phyloP scores from a whole-genome alignment of 2,888 invertebrate species.

The Cerastis rubricosa region DNA sequence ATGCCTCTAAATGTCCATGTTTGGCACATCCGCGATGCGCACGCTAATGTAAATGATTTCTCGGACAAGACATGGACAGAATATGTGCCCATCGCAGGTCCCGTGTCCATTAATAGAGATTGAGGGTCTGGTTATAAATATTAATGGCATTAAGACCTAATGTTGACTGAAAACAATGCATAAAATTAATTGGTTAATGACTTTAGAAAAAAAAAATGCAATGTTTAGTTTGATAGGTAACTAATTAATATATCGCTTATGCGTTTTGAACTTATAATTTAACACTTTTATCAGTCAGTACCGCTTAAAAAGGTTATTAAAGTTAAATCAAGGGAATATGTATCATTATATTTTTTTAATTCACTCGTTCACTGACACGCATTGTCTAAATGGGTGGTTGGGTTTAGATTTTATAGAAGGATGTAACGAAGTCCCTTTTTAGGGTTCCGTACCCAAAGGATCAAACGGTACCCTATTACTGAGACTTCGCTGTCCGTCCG shows the following conservation, averaged over 20 bases:
- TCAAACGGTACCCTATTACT: too few relatives aligned
- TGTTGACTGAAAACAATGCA: slow-evolving; percentile 21
- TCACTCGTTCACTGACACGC: not conserved
- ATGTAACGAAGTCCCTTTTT: not conserved
- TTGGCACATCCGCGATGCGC: slow-evolving; percentile 45
- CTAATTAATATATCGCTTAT: not conserved
- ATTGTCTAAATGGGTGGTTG: too few relatives aligned
- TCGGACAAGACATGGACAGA: slow-evolving; percentile 49
- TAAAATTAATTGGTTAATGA: slow-evolving; percentile 5
- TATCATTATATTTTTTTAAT: not conserved
- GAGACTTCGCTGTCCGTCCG: too few relatives aligned
- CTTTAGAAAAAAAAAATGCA: not conserved
- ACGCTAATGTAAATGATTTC: slow-evolving; percentile 63
- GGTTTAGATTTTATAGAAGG: not conserved
- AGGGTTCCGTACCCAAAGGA: too few relatives aligned
- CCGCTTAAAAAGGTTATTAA: not conserved
- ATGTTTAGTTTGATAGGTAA: not conserved
- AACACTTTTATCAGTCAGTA: not conserved
- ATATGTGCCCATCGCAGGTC: slow-evolving; percentile 13
- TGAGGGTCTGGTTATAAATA: slow-evolving; percentile 49
- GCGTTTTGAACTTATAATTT: not conserved
- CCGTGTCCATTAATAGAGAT: slow-evolving; percentile 53
- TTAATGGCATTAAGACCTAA: slow-evolving; percentile 38
- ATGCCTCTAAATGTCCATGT: slow-evolving; percentile 43
- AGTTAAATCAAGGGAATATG: not conserved